Percentiles rank a stretch among this genome's conserved stretches.
Conservation (phyloP, 2,888 invertebrate species). For the Drosophila rubida region DNA sequence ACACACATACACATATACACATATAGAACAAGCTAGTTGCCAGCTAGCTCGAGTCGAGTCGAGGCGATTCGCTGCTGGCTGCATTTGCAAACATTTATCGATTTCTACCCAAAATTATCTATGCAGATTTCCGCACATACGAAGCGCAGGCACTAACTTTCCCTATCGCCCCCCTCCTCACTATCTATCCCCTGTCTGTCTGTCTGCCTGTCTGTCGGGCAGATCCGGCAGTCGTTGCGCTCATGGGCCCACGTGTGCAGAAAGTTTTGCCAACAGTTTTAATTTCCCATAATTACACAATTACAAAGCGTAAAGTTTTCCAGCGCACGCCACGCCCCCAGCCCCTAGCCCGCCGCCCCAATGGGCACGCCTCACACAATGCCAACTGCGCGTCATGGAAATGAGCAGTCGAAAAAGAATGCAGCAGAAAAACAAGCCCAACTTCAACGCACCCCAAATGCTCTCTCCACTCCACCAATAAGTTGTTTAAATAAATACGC, state of each 20-base stretch:
- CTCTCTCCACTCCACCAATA: slow-evolving; percentile 22
- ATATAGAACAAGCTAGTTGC: slow-evolving; percentile 16
- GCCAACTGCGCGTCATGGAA: slow-evolving; percentile 80
- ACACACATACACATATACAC: neutral
- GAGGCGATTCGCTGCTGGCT: too few relatives aligned
- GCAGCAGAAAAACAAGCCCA: slow-evolving; percentile 15
- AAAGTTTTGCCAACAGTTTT: slow-evolving; percentile 81
- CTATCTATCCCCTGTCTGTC: neutral
- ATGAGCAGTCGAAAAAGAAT: slow-evolving; percentile 71
- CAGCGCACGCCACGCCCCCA: slow-evolving; percentile 73
- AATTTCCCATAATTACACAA: slow-evolving; percentile 81
- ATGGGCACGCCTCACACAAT: slow-evolving; percentile 67
- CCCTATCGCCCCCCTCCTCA: neutral
- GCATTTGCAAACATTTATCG: slow-evolving; percentile 73
- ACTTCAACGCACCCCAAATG: slow-evolving; percentile 41
- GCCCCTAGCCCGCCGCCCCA: slow-evolving; percentile 22
- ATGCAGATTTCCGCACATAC: slow-evolving; percentile 67
- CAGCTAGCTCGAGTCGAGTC: too few relatives aligned
- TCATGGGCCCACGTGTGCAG: slow-evolving; percentile 71
- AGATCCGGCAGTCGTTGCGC: slow-evolving; percentile 28
- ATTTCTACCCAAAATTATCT: slow-evolving; percentile 72
- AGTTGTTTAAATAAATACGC: too few relatives aligned
- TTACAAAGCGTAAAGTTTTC: slow-evolving; percentile 81
- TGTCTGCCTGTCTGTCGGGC: neutral
- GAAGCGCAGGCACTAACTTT: slow-evolving; percentile 61